A percentile compares a stretch with the other conserved stretches of the same genome.
These are phyloP conservation scores for Enteromius mattozi DNA, from an alignment of 2,797 vertebrate species.

Conservation along the genomic window DNA sequence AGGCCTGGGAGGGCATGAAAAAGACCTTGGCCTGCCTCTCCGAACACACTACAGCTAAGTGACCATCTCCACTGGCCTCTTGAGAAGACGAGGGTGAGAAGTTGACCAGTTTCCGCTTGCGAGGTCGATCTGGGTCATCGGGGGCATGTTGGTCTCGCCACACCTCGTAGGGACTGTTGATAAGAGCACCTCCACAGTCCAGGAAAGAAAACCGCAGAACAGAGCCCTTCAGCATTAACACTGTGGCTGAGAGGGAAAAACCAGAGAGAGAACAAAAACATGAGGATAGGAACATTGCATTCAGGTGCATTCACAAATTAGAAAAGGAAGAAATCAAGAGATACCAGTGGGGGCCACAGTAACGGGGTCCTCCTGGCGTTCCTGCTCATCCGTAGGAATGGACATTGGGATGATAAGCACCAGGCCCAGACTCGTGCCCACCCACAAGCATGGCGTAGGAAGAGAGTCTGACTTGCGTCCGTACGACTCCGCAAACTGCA, in stretches of 20 bases:
- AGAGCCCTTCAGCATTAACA: constrained; percentile 92
- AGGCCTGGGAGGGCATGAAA: constrained; percentile 94
- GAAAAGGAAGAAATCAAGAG: background rate
- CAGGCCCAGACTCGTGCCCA: constrained; percentile 93
- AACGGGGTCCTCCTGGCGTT: constrained; percentile 88
- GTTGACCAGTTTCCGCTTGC: constrained; percentile 89
- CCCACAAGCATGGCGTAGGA: constrained; percentile 92
- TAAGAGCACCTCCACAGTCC: constrained; percentile 86
- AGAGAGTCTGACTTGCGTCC: constrained; percentile 84
- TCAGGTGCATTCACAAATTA: background rate
- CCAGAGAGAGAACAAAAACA: constrained; percentile 2
- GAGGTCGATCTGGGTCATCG: constrained; percentile 87
- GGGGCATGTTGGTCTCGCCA: constrained; percentile 88
- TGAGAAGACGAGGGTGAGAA: constrained; percentile 90
- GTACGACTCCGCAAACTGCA: constrained; percentile 93
- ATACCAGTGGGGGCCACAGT: constrained; percentile 88
- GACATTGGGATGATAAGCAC: constrained; percentile 90
- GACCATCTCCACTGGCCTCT: constrained; percentile 87
- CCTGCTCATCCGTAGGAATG: constrained; percentile 86
- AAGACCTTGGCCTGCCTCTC: constrained; percentile 99
- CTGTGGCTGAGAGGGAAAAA: constrained; percentile 77
- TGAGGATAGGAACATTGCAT: background rate
- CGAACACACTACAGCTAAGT: constrained; percentile 93
- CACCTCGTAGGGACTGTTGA: constrained; percentile 89
- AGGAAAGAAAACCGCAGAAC: constrained; percentile 89